Base-by-base conservation (phyloP, 2,888 invertebrate species). In the Napeogenes inachia region DNA sequence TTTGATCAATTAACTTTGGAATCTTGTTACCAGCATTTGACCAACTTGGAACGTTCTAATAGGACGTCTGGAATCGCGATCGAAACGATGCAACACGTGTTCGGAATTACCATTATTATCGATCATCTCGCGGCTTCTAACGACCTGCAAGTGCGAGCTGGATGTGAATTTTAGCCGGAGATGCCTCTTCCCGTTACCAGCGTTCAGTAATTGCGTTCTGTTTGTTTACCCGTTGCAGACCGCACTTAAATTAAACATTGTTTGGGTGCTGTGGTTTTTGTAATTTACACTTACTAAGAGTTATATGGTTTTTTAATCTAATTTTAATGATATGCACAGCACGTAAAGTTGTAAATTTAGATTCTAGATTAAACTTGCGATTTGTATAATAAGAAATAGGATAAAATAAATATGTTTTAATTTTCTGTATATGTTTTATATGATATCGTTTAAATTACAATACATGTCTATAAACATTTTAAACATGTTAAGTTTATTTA, bases 51-150 rank as follows among this genome's bases (percentile, higher is more conserved):
- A 80, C 79, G 80, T 84, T 80, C 86, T 88, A 88, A 85, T 87
- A 85, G 84, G 89, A 81, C 76, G 74, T 77, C 75, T 77, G 68
- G 81, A 82, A 86, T 87, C 84, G 79, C 79, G 74, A 78, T 83
- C 77, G 78, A 79, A 77, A 75, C 85, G 86, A 87, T 84, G 82
- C 78, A 82, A 89, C 89, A 89, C 88, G 89, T 89, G 89, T 87
- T 77, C 79, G 72, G 87, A 89, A 90, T 89, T 89, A 89, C 90
- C 90, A 90, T 90, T 89, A 89, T 90, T 90, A 90, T 89, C 89
- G 89, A 89, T 88, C 87, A 88, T 89, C 90, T 83, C 78, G 83
- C 84, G 80, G 83, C 79, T 82, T 77, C 86, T 89, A 87, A 89
- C 89, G 88, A 89, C 84, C 82, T 81, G 79, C 80, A 82, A 87